Evolutionary conservation across 1,140 invertebrate genomes (phyloP), one percentile per base, ranked within the genome.

Genomic region (Episyrphus balteatus): DNA sequence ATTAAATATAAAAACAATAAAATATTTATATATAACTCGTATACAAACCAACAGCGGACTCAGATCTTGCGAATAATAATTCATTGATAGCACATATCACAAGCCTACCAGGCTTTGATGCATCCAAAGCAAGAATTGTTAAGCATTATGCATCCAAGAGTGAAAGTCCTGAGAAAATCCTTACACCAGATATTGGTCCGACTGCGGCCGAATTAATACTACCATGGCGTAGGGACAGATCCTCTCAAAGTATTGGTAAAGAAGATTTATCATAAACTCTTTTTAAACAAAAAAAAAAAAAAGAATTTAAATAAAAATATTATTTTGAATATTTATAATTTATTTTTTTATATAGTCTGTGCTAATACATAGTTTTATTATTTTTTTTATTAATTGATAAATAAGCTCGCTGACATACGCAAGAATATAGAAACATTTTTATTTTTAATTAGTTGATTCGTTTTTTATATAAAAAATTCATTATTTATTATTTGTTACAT

Each of bases 221-320:
- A 65, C 83, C 83, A 55, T 86, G 83, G 83, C 74, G 82, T 69
- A 73, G 82, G 60, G 80, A 82, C 66, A 75, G 76, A 67, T 78
- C 76, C 55, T 68, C 68, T 57, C 63, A 63, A 54, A 68, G 60
- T 59, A 65, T 68, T 61, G 66, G 66, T 68, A 66, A 65, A 60
- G 49, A 26, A 26, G 21, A 26, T 26, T 26, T 26, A 26, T 26
- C 21, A 26, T 26, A 26, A 5, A 5, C 8, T 26, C 8, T 26
- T 26, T 26, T 26, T 26, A 3, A 26, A 26, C 8, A 8, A 26
- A 26, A 26, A 8, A 26, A 26, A 26, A 5, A 5, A 26, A 26
- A 8, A 5, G 21, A 26, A 5, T 26, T 26, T 26, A 26, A 26
- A 26, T 26, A 26, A 26, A 26, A 26, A 26, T 26, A 26, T 26